Evolutionary conservation across 2,113 vertebrate genomes (phyloP), one percentile per base, ranked within the genome.

Genomic region (Lepisosteus oculatus): DNA sequence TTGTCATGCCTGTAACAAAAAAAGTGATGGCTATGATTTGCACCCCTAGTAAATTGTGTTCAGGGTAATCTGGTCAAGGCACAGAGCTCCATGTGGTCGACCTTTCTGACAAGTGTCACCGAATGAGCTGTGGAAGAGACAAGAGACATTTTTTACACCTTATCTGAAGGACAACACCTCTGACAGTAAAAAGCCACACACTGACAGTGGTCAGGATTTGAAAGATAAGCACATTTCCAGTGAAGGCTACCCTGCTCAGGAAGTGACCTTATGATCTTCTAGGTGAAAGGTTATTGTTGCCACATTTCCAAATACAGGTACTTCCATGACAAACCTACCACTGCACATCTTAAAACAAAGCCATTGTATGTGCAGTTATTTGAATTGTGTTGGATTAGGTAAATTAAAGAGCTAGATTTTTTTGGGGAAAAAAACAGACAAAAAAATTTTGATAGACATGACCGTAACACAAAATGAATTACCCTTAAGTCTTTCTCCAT

Each of bases 61-160:
- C 42, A 43, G 47, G 47, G 47, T 3, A 51, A 51, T 51, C 47
- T 51, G 47, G 47, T 51, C 47, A 51, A 9, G 47, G 5, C 47
- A 51, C 47, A 51, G 47, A 6, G 47, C 47, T 51, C 79, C 17
- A 56, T 65, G 72, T 78, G 54, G n/a, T 43, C 83, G 83, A 85
- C 84, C 77, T 29, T 11, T 61, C 42, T 72, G 77, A 85, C 80
- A 83, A 71, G 51, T 79, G 78, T 71, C 74, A 77, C 47, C 9
- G 47, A 78, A 75, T 77, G 3, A 44, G 66, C 64, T 63, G 77
- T 78, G 88, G 85, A 64, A 63, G 76, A 83, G 83, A 79, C 80
- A 55, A 29, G 51, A 68, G 78, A 59, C 77, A 67, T 76, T 85
- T 84, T 86, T 85, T 80, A 84, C 67, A 73, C 78, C 81, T 85